These are phyloP conservation scores for Syrista parreyssii DNA, from an alignment of 2,888 invertebrate genomes.

Conservation along the genomic window DNA sequence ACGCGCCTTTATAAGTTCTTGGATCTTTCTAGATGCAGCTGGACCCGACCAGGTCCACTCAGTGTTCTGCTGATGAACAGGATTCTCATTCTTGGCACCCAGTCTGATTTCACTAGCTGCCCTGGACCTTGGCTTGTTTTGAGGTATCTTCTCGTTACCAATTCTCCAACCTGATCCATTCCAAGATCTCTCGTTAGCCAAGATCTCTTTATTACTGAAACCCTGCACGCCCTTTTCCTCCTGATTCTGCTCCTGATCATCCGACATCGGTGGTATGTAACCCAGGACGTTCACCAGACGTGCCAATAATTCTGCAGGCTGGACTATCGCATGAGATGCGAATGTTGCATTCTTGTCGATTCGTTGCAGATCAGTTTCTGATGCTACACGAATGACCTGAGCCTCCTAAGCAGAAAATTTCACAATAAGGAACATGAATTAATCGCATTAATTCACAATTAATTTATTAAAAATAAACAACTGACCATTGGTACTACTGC, in stretches of 20 bases:
- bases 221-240: constrained; percentile 70
- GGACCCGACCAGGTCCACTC: constrained; percentile 79
- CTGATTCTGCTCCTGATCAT: constrained; percentile 34
- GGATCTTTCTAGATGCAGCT: constrained; percentile 71
- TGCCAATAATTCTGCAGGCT: constrained; percentile 80
- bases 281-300: constrained; percentile 84
- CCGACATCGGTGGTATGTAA: constrained; percentile 61
- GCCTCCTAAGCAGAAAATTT: constrained; percentile 41
- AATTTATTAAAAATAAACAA: not conserved
- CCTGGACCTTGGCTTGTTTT: constrained; percentile 68
- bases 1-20: constrained; percentile 65
- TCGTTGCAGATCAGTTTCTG: constrained; percentile 82
- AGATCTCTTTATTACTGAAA: constrained; percentile 79
- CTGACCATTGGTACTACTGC: constrained; percentile 59
- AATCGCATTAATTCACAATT: not conserved
- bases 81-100: constrained; percentile 51
- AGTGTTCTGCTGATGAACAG: constrained; percentile 55
- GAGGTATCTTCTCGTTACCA: constrained; percentile 65
- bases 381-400: constrained; percentile 73
- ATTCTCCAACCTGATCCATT: constrained; percentile 69
- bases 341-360: constrained; percentile 85
- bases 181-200: constrained; percentile 73
- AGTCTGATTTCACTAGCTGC: constrained; percentile 72
- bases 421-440: not conserved
- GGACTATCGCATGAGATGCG: constrained; percentile 76